Evolutionary conservation across 1,140 invertebrate genomes (phyloP), one percentile per base, ranked within the genome.

Genomic region (Scaptomyza pallida): DNA sequence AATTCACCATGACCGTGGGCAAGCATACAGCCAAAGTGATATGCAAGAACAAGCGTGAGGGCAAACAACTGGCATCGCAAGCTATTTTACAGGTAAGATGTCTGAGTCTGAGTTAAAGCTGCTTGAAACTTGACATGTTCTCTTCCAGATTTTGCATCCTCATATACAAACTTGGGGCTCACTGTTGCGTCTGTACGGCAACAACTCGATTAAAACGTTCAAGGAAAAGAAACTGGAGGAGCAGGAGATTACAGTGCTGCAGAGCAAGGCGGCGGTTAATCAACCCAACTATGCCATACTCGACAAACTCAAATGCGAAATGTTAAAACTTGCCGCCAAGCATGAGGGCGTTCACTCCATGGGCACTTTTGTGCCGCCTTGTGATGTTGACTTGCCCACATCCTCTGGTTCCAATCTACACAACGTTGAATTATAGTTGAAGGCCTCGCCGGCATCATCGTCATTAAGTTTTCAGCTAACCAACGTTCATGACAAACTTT

Each of bases 81-180:
- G 95, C 96, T n/a, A 98, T 99, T 74, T 91, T 99, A 26, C 96
- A 98, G 92, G 93, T 94, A 75, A 52, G 6, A 30, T 30, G 6
- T n/a, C n/a, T n/a, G n/a, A n/a, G n/a, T n/a, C n/a, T n/a, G n/a
- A n/a, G n/a, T n/a, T n/a, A n/a, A n/a, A n/a, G n/a, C n/a, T n/a
- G n/a, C n/a, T n/a, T n/a, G n/a, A n/a, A n/a, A n/a, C n/a, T n/a
- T 30, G 0, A 30, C 51, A 16, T 45, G 10, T n/a, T 0, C 12
- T 50, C n/a, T 60, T 26, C 0, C 65, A 95, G 94, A 93, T 94
- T 30, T 92, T 98, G 21, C 98, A 99, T 93, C 97, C 98, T 1
- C 97, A 99, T 89, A 96, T 99, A 37, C 94, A 94, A 9, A 97
- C 95, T n/a, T 99, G 98, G 97, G 98, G 98, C 37, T 98, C 97